phyloP scores from a whole-genome alignment of 1,140 invertebrate species.

The Ridgeia piscesae region DNA sequence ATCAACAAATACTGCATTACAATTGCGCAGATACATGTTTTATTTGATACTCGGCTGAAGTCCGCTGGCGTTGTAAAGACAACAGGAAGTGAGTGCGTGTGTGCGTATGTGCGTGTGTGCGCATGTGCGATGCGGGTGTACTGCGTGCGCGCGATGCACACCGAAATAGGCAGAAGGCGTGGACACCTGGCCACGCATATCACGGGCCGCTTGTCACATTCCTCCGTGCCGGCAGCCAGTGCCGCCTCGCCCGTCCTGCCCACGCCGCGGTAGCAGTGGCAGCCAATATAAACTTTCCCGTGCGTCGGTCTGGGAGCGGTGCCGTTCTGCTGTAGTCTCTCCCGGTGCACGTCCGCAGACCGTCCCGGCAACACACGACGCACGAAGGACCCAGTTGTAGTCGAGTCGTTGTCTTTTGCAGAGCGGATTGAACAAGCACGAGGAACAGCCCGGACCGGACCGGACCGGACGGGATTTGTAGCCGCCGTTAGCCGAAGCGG shows the following conservation, averaged over 20 bases:
- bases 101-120: not conserved
- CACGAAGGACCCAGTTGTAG: not conserved
- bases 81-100: not conserved
- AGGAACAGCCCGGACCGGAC: not conserved
- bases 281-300: not conserved
- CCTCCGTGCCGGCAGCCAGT: not conserved
- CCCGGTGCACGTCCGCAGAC: no score
- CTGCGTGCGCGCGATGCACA: not conserved
- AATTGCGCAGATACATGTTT: no score
- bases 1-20: no score
- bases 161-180: not conserved
- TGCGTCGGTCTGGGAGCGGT: not conserved
- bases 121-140: not conserved
- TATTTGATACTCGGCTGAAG: not conserved
- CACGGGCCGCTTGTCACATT: not conserved
- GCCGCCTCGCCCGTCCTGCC: no score
- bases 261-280: not conserved
- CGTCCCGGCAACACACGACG: not conserved
- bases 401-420: not conserved
- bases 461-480: not conserved
- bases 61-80: not conserved
- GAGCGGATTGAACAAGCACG: not conserved
- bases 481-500: not conserved
- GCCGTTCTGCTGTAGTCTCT: not conserved
- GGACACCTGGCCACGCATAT: not conserved